Evolutionary conservation across 2,797 vertebrate genomes (phyloP).

Genomic region (Ambastaia sidthimunki): DNA sequence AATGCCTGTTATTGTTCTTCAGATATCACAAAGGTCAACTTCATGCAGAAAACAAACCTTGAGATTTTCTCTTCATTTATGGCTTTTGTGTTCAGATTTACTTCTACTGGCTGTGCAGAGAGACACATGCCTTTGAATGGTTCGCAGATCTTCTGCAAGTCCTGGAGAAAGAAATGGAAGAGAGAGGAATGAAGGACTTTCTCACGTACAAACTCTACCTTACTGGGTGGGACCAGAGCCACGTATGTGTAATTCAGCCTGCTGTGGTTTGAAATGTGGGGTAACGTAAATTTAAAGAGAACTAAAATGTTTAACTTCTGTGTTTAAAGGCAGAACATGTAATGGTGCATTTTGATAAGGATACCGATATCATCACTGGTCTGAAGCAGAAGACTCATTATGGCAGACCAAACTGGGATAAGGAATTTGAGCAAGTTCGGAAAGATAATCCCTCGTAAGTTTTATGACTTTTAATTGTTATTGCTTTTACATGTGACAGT

Average conservation of each 20-base stretch:
- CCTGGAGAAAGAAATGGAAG: slow-evolving; percentile 90
- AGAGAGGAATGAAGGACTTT: slow-evolving; percentile 84
- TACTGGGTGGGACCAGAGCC: slow-evolving; percentile 86
- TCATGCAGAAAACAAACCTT: not conserved
- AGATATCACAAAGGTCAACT: not conserved
- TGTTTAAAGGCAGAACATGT: slow-evolving; percentile 78
- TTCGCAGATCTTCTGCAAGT: slow-evolving; percentile 89
- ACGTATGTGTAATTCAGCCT: slow-evolving; percentile 70
- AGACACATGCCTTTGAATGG: slow-evolving; percentile 92
- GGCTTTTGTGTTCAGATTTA: slow-evolving; percentile 85
- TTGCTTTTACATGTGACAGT: not conserved
- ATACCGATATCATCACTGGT: slow-evolving; percentile 85
- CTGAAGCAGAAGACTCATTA: slow-evolving; percentile 92
- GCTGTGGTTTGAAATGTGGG: not conserved
- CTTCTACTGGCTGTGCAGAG: slow-evolving; percentile 94
- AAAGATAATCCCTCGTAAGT: slow-evolving; percentile 87
- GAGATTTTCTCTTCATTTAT: not conserved
- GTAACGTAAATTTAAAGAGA: not conserved
- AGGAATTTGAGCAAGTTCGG: slow-evolving; percentile 86
- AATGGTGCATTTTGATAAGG: slow-evolving; percentile 79
- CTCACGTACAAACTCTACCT: slow-evolving; percentile 90
- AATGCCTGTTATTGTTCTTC: not conserved
- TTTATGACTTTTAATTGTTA: not conserved
- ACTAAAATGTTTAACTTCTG: not conserved
- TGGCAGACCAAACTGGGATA: slow-evolving; percentile 89